Conservation (phyloP, 2,113 vertebrate genomes). For the Okapia johnstoni region DNA sequence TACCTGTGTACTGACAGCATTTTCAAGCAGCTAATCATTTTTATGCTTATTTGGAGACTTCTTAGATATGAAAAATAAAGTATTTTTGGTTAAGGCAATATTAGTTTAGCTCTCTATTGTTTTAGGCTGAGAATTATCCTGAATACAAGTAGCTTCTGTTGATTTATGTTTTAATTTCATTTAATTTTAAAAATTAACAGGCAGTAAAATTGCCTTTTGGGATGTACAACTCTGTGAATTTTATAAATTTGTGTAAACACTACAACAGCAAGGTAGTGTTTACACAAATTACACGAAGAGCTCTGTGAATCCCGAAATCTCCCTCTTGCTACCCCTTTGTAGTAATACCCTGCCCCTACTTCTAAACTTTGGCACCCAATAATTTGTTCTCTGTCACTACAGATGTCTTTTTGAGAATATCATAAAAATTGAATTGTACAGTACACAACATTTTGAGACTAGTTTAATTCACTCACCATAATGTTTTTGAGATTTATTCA, state of each 20-base stretch:
- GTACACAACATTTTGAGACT: neutral
- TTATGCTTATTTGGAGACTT: neutral
- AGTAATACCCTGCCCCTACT: neutral
- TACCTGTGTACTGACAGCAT: neutral
- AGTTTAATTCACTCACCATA: neutral
- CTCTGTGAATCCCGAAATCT: neutral
- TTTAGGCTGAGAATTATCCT: neutral
- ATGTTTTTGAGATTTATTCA: neutral
- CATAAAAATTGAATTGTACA: neutral
- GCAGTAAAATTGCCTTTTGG: neutral
- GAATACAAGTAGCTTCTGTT: neutral
- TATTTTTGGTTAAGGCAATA: neutral
- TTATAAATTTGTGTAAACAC: neutral
- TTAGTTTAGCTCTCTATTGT: neutral
- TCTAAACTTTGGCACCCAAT: neutral
- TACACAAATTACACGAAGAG: neutral
- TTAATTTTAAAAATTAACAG: neutral
- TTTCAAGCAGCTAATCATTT: neutral
- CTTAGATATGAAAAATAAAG: neutral
- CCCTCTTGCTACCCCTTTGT: neutral
- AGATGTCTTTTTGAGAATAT: neutral
- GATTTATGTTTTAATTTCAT: neutral
- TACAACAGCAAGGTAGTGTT: neutral
- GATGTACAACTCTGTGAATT: neutral
- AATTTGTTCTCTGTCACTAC: neutral